Percentiles rank a stretch among this genome's conserved stretches.
phyloP scores from a whole-genome alignment of 2,888 invertebrate species.

The Margaritifera margaritifera region DNA sequence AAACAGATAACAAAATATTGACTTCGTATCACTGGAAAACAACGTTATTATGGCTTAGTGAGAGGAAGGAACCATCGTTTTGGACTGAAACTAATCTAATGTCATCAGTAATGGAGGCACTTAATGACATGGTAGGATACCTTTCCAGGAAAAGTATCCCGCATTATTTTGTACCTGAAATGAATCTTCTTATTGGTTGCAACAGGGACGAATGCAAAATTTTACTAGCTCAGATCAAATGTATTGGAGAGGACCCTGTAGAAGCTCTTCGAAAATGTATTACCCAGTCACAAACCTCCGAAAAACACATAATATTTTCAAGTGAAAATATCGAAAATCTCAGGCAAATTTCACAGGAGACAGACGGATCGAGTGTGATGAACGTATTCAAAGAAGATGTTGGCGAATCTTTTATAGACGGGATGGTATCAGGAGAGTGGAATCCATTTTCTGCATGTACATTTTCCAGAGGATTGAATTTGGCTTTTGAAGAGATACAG shows the following conservation, averaged over 20 bases:
- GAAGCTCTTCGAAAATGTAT: no score
- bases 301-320: no score
- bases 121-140: constrained; percentile 10
- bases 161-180: constrained; percentile 12
- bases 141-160: constrained; percentile 7
- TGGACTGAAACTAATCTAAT: constrained; percentile 11
- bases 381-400: no score
- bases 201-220: constrained; percentile 6
- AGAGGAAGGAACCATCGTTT: constrained; percentile 6
- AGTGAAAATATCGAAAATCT: no score
- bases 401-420: no score
- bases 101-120: neutral
- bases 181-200: constrained; percentile 18
- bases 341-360: no score
- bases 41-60: constrained; percentile 17
- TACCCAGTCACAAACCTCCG: no score
- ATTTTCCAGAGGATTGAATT: no score
- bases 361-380: no score
- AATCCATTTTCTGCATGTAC: no score
- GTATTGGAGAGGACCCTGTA: neutral
- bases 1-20: constrained; percentile 10
- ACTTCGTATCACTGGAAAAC: constrained; percentile 27
- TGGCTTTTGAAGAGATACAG: no score
- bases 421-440: no score
- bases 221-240: constrained; percentile 8